Base-by-base conservation (phyloP, 1,140 invertebrate species). In the Drosophila nannoptera region DNA sequence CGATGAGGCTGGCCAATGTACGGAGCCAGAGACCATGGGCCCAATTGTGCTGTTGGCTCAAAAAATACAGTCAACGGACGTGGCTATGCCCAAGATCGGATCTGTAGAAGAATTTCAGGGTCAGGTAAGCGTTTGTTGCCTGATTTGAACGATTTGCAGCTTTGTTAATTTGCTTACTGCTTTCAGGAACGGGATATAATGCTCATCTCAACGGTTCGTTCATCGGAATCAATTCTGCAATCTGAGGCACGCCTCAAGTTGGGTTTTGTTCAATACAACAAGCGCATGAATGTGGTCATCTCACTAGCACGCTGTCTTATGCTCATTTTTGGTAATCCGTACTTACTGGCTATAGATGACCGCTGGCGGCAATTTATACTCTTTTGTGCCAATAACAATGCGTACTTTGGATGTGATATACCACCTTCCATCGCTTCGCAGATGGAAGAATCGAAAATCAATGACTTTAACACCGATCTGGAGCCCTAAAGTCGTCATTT, bases 41-140 rank as follows among this genome's bases (percentile, higher is more conserved):
- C 93, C 96, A 1, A 87, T 97, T 36, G 90, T 90, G 63, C 89
- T 91, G 58, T 75, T 90, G 29, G 73, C 90, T 31, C 91, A 91
- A 69, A 73, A 73, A 91, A 11, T 82, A 90, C 70, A 93, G 93
- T 2, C 94, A 95, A 90, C 93, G 9, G 91, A 95, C 68, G 91
- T 93, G n/a, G 86, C 93, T 6, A 83, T 92, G 64, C 95, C 95
- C 4, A 97, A 98, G 92, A 92, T 98, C 40, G 97, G 97, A 0
- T 96, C 95, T 6, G 96, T 98, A 2, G 97, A 99, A 92, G 97
- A 99, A 88, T 99, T 99, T 89, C 98, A 99, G 90, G 97, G 97
- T 5, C 88, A 89, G 77, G 87, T 88, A 61, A 46, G 45, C 2
- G 7, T 0, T 7, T 12, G 46, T 4, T 4, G 4, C 12, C 4